Base-by-base conservation (phyloP, 2,888 invertebrate genomes). In the Tenthredo distinguenda region DNA sequence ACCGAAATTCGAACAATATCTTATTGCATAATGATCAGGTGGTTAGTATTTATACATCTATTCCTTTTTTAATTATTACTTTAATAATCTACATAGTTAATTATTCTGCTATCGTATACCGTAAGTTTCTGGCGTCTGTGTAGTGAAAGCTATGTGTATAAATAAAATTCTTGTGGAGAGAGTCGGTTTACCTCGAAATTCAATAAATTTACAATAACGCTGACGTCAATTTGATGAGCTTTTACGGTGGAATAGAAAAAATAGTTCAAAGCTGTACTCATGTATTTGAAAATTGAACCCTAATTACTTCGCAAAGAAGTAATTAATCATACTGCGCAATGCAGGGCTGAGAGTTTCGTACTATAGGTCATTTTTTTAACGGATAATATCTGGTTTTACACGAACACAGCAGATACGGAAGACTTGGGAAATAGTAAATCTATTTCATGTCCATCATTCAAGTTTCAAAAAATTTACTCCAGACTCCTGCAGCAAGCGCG, bases 1-100 rank as follows among this genome's bases (percentile, higher is more conserved):
- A 43, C 43, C 72, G 21, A 43, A 74, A 74, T 43, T 74, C 43
- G 40, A 74, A 18, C 72, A 74, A 21, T 37, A 74, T 74, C 2
- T 21, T 74, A 43, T 72, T 40, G n/a, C 43, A 43, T 72, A 21
- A 72, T n/a, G 10, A 68, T 72, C 43, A 72, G 68, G 18, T 21
- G 40, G 40, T 21, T 40, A 40, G n/a, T 7, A 0, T 72, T 40
- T 72, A 12, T 40, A n/a, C 12, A 26, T 72, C 40, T 21, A 15
- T 43, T 40, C 21, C n/a, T 40, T n/a, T 43, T 12, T 40, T 31
- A 5, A 34, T 68, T 68, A 34, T 34, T 34, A 34, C 18, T 34
- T 18, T 5, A 68, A 34, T 18, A 68, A 68, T 62, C 26, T 26
- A 26, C 58, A 58, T 62, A 62, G 26, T 62, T 62, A 47, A 12